Evolutionary conservation across 2,113 vertebrate species (phyloP).

Genomic region (Gymnogyps californianus): DNA sequence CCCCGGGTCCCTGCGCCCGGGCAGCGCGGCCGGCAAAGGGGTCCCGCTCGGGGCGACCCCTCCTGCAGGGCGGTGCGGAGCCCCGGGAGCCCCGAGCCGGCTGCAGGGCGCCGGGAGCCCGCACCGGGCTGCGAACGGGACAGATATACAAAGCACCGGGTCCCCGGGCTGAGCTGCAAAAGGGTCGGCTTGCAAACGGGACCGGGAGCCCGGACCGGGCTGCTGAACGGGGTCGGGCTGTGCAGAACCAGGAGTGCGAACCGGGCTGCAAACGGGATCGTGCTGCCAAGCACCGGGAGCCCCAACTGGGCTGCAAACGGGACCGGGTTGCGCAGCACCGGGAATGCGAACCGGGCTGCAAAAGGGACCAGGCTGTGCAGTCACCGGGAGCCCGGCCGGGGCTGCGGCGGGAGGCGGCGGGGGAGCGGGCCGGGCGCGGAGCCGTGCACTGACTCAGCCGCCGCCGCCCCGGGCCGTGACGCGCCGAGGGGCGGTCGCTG

Average conservation of each 20-base stretch:
- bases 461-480: slow-evolving; percentile 54
- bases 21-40: too few species aligned
- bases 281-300: neutral
- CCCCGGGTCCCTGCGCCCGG: too few species aligned
- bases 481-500: slow-evolving; percentile 55
- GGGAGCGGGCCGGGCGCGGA: neutral
- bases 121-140: neutral
- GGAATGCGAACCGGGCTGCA: neutral
- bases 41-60: too few species aligned
- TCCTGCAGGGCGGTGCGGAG: too few species aligned
- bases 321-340: neutral
- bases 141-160: neutral
- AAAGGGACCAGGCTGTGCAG: neutral
- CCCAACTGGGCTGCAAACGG: neutral
- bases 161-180: neutral
- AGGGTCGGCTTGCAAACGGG: neutral
- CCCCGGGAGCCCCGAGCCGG: neutral
- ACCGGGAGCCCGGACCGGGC: neutral
- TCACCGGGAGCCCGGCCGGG: neutral
- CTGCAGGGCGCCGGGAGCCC: neutral
- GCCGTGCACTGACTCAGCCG: neutral
- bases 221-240: neutral
- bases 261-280: too few species aligned
- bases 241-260: neutral
- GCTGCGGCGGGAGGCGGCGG: too few species aligned